Percentiles rank a stretch among this genome's conserved stretches.
phyloP scores from a whole-genome alignment of 2,797 vertebrate species.

The Nasua narica region DNA sequence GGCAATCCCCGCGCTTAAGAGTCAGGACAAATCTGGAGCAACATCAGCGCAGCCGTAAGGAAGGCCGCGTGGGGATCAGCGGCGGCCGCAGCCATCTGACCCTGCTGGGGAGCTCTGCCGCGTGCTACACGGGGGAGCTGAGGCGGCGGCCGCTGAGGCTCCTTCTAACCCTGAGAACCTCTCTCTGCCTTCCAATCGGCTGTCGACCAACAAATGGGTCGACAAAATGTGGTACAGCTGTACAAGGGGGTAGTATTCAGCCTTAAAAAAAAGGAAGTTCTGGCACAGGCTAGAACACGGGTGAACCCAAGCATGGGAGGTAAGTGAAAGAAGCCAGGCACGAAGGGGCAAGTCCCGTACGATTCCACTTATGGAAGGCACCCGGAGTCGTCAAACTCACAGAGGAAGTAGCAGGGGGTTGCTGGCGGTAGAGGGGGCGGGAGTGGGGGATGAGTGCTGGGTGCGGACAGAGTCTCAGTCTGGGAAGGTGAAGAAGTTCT shows the following conservation, averaged over 20 bases:
- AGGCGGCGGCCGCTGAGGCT: background rate
- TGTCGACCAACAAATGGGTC: background rate
- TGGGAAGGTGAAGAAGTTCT: background rate
- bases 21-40: background rate
- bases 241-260: background rate
- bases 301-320: background rate
- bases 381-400: background rate
- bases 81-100: background rate
- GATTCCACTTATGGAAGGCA: background rate
- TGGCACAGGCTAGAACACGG: background rate
- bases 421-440: background rate
- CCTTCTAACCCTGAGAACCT: background rate
- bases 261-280: background rate
- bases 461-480: background rate
- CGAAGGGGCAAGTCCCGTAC: background rate
- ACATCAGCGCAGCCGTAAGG: background rate
- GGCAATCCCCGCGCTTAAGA: background rate
- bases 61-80: background rate
- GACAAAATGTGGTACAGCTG: background rate
- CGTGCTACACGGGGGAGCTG: background rate
- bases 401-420: background rate
- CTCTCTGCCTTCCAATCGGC: background rate
- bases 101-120: background rate
- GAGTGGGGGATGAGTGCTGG: background rate
- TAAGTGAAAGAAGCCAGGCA: background rate